Percentiles rank a stretch among this genome's conserved stretches.
These are phyloP conservation scores for Carollia perspicillata DNA, from an alignment of 2,113 vertebrate species.

Conservation along the genomic window DNA sequence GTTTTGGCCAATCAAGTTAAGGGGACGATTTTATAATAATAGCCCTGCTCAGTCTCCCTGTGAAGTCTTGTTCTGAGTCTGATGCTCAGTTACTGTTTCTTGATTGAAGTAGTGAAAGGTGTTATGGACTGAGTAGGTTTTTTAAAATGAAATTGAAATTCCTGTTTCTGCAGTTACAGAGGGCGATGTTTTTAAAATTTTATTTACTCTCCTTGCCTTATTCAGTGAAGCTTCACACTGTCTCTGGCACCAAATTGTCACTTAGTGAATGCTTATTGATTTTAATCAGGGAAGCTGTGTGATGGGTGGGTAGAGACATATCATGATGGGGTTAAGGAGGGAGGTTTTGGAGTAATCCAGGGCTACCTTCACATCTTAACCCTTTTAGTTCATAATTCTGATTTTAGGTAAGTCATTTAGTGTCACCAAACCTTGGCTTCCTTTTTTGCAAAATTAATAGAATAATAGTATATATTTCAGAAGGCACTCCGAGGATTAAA, in stretches of 20 bases:
- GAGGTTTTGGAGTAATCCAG: neutral
- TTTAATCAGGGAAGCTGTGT: slow-evolving; percentile 20
- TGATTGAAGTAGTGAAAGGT: neutral
- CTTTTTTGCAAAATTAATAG: neutral
- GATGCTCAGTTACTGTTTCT: neutral
- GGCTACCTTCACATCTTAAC: neutral
- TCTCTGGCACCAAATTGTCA: neutral
- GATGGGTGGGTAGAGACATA: neutral
- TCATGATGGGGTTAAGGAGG: neutral
- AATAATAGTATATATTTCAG: neutral
- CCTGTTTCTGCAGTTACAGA: neutral
- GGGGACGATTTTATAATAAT: neutral
- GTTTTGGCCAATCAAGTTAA: neutral
- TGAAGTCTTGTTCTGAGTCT: neutral
- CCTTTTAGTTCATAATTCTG: neutral
- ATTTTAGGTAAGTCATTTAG: neutral
- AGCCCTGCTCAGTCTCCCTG: neutral
- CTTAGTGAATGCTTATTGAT: slow-evolving; percentile 1
- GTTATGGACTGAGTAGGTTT: neutral
- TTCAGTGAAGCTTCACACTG: neutral
- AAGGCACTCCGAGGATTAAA: neutral
- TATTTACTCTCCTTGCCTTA: neutral
- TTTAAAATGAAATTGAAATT: slow-evolving; percentile 6
- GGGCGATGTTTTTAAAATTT: neutral
- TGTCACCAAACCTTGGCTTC: neutral